A percentile compares a stretch with the other conserved stretches of the same genome.
Conservation (phyloP, 2,888 invertebrate species). For the Idaea straminata region DNA sequence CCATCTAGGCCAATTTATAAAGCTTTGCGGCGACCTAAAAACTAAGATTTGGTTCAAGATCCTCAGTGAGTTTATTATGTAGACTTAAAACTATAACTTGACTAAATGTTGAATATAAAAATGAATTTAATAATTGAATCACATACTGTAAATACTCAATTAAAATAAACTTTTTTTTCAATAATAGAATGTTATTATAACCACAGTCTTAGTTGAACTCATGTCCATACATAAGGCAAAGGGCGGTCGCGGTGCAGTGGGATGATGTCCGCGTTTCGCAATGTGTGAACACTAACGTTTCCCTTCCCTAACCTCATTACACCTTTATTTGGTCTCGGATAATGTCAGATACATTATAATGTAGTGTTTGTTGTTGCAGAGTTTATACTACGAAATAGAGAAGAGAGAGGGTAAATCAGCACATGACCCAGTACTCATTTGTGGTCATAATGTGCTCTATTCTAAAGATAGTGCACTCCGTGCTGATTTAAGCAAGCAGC, state of each 20-base stretch:
- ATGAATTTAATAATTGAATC: too few species aligned
- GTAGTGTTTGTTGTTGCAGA: background rate
- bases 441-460: too few species aligned
- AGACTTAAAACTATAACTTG: too few species aligned
- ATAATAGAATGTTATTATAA: slow-evolving; percentile 1
- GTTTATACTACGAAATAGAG: background rate
- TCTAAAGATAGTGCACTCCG: too few species aligned
- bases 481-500: too few species aligned
- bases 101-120: too few species aligned
- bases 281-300: slow-evolving; percentile 52
- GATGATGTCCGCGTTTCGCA: slow-evolving; percentile 40
- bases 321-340: slow-evolving; percentile 23
- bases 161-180: too few species aligned
- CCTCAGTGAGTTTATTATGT: too few species aligned
- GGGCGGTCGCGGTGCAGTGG: slow-evolving; percentile 40
- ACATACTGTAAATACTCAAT: too few species aligned
- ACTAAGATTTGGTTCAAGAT: too few species aligned
- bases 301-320: slow-evolving; percentile 31
- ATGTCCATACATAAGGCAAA: slow-evolving; percentile 52
- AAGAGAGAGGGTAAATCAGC: background rate
- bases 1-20: too few species aligned
- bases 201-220: slow-evolving; percentile 34
- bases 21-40: too few species aligned
- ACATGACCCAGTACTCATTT: background rate
- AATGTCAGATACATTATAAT: slow-evolving; percentile 56